Conservation (phyloP, 2,888 invertebrate genomes). For the Capitulum mitella region DNA sequence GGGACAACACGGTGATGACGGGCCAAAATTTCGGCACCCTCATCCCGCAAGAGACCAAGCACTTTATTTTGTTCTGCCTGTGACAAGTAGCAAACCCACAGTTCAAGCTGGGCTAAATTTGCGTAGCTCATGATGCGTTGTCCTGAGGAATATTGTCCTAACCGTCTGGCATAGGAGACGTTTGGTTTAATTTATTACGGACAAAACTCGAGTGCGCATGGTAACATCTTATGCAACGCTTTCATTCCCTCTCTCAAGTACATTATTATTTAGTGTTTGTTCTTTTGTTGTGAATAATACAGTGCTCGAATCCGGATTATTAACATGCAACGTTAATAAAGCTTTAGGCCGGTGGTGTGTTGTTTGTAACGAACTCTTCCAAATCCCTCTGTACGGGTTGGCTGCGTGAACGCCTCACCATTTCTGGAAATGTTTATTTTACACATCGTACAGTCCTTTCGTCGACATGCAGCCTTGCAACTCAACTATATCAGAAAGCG, state of each 20-base stretch:
- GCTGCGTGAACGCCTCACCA: neutral
- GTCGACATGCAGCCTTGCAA: neutral
- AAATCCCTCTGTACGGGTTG: neutral
- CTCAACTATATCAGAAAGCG: constrained; percentile 2
- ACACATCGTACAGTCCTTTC: constrained; percentile 9
- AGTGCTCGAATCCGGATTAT: neutral
- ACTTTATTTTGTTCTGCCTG: constrained; percentile 99
- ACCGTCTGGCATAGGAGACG: neutral
- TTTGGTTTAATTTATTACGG: constrained; percentile 5
- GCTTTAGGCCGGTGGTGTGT: neutral
- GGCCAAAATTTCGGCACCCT: constrained; percentile 98
- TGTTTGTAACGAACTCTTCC: neutral
- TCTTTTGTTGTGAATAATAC: constrained; percentile 14
- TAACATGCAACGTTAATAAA: constrained; percentile 14
- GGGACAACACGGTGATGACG: too few species aligned
- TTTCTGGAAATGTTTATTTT: constrained; percentile 24
- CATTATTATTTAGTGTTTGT: constrained; percentile 5
- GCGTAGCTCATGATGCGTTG: neutral
- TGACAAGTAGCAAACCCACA: constrained; percentile 97
- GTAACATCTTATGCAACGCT: neutral
- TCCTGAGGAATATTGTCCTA: neutral
- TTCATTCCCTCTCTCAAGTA: constrained; percentile 22
- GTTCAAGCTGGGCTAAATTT: constrained; percentile 94
- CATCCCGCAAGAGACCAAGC: constrained; percentile 97
- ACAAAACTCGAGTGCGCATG: neutral